phyloP scores from a whole-genome alignment of 23 tunicate genomes.

The Phallusia fumigata region DNA sequence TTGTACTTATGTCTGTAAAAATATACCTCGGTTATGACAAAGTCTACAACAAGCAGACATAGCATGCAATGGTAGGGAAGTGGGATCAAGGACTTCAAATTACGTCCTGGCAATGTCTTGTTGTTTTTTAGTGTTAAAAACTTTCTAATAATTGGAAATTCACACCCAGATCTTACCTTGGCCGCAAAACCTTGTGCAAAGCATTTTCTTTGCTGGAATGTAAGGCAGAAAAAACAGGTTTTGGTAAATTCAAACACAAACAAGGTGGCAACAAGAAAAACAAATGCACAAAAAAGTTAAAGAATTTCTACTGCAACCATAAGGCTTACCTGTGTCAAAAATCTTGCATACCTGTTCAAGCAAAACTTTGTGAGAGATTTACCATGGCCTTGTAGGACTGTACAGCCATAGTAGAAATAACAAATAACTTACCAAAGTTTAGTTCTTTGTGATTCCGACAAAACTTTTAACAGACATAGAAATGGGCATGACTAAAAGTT shows the following conservation, averaged over 20 bases:
- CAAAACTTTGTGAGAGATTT: background rate
- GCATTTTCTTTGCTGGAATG: constrained; percentile 12
- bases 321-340: background rate
- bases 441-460: no score
- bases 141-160: background rate
- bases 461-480: no score
- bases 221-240: background rate
- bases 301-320: background rate
- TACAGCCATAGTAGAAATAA: no score
- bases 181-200: constrained; percentile 8
- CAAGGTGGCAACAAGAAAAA: background rate
- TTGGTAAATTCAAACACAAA: background rate
- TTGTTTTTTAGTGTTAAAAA: background rate
- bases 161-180: constrained; percentile 5
- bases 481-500: no score
- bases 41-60: no score
- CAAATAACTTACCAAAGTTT: no score
- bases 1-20: background rate
- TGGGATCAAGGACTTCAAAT: background rate
- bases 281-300: background rate
- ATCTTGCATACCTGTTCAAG: constrained; percentile 2
- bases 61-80: background rate
- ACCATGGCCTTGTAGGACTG: no score
- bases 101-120: background rate
- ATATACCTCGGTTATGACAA: background rate